These are phyloP conservation scores for Rousettus leschenaultii DNA, from an alignment of 2,113 vertebrate genomes.

Conservation along the genomic window DNA sequence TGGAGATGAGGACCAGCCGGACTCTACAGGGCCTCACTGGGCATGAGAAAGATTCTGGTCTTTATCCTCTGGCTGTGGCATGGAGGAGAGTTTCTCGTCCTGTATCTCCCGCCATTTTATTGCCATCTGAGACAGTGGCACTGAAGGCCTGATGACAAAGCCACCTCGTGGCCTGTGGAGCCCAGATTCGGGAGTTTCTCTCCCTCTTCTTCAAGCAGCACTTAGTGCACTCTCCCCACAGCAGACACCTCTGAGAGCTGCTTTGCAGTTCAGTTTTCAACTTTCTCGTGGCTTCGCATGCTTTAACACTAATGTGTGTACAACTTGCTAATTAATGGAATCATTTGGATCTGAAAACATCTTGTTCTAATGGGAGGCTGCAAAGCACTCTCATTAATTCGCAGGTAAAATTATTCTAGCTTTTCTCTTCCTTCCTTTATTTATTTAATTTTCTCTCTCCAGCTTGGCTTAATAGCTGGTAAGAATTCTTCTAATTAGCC, in stretches of 20 bases:
- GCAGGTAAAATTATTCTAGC: constrained; percentile 50
- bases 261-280: not conserved
- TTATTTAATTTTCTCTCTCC: not conserved
- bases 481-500: constrained; percentile 56
- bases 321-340: constrained; percentile 63
- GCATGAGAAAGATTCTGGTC: not conserved
- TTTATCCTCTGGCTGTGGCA: not conserved
- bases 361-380: constrained; percentile 44
- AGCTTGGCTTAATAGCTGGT: constrained; percentile 43
- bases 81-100: too few species aligned
- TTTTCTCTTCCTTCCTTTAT: constrained; percentile 39
- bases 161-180: not conserved
- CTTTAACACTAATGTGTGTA: constrained; percentile 43
- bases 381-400: constrained; percentile 42
- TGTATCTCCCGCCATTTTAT: not conserved
- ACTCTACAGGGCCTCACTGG: fast-evolving
- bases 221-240: fast-evolving
- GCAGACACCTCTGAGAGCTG: not conserved
- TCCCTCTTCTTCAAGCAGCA: too few species aligned
- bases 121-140: not conserved
- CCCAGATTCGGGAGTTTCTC: not conserved
- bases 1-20: fast-evolving
- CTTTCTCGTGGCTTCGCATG: constrained; percentile 27
- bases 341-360: constrained; percentile 62
- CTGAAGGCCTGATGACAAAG: not conserved